Conservation (phyloP, 2,888 invertebrate species). For the Calameuta filiformis region DNA sequence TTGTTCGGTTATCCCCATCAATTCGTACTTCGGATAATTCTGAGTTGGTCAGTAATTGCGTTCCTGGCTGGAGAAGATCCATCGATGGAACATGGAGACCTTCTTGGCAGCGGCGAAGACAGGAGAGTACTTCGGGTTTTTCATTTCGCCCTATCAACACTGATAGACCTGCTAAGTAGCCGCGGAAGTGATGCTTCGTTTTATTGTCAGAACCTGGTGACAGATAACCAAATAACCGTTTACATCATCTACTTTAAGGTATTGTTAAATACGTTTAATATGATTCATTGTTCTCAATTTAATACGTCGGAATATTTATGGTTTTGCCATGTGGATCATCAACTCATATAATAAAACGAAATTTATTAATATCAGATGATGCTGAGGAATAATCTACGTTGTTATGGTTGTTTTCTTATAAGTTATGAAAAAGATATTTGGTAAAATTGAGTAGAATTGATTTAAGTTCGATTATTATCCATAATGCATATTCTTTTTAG, state of each 20-base stretch:
- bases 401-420: too few species aligned
- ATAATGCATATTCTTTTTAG: too few species aligned
- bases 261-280: too few species aligned
- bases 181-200: constrained; percentile 89
- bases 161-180: constrained; percentile 89
- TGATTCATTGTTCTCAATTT: too few species aligned
- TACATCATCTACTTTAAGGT: neutral
- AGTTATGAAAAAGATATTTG: too few species aligned
- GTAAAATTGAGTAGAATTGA: too few species aligned
- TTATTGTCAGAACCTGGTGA: constrained; percentile 79
- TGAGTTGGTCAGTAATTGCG: constrained; percentile 79
- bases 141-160: constrained; percentile 82
- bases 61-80: constrained; percentile 81
- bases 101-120: constrained; percentile 86
- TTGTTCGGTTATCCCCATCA: constrained; percentile 90
- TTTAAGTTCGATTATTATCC: too few species aligned
- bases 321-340: too few species aligned
- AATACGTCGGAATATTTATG: too few species aligned
- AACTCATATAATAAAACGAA: too few species aligned
- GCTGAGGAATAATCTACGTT: too few species aligned
- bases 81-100: constrained; percentile 77
- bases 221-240: constrained; percentile 59
- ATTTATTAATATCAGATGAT: too few species aligned
- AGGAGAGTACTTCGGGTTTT: constrained; percentile 78
- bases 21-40: constrained; percentile 91